Base-by-base conservation (phyloP, 2,888 invertebrate species). In the Limnephilus lunatus region DNA sequence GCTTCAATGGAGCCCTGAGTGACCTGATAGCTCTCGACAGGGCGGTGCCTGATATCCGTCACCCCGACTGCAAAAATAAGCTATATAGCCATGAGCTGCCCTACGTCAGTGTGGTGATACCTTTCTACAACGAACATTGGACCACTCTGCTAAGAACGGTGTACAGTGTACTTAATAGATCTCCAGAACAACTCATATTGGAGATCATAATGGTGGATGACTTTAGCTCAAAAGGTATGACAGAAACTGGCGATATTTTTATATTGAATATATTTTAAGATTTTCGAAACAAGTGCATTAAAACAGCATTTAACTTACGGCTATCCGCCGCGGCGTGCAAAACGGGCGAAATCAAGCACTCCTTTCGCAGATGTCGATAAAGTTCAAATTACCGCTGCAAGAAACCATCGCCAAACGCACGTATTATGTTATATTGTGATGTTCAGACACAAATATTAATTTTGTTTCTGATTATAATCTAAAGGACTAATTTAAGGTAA, bases 91-190 rank as follows among this genome's bases (percentile, higher is more conserved):
- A 48, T 48, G 48, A 97, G 0, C 95, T 99, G 93, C 98, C 98
- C 0, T 97, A 97, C 0, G 98, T 98, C 30, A 98, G 98, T 95
- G 97, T 99, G 9, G 97, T 99, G 90, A 97, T 99, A 32, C 99
- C 99, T 1, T 99, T 99, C 95, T 98, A 98, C 95, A 98, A 99
- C 94, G 99, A 99, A 95, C 99, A 99, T 95, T 98, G 98, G 96
- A 97, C 97, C 85, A 98, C 99, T 0, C 95, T 99, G 89, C 95
- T 99, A 25, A 96, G 98, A 94, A 98, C 97, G 86, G 98, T 97
- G n/a, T 96, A 97, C 95, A 98, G 98, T 94, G 98, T 98, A 7
- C 95, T 99, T 4, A 97, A 98, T 94, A 96, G 99, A 91, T 98
- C 99, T 0, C 99, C 99, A 0, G 94, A 95, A 0, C 96, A 97